phyloP scores from a whole-genome alignment of 2,113 vertebrate genomes.

The Oryzias melastigma region DNA sequence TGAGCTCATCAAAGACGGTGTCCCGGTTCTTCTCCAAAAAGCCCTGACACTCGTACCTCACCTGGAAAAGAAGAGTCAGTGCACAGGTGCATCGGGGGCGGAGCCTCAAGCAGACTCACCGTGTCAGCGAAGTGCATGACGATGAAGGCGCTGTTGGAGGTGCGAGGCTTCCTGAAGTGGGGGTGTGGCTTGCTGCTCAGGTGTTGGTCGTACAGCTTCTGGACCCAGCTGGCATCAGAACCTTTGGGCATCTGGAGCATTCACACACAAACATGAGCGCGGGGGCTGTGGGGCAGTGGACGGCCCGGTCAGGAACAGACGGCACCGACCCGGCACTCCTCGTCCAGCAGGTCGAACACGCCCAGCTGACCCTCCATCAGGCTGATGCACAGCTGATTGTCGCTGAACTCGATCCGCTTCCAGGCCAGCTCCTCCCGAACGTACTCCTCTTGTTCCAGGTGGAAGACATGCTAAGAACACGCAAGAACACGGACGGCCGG shows the following conservation, averaged over 20 bases:
- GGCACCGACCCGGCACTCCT: conserved; percentile 77
- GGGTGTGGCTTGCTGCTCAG: conserved; percentile 60
- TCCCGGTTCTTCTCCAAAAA: conserved; percentile 83
- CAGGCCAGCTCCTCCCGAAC: conserved; percentile 79
- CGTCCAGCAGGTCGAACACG: conserved; percentile 81
- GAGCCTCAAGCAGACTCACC: conserved; percentile 48
- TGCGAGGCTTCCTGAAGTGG: conserved; percentile 78
- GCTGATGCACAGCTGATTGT: conserved; percentile 79
- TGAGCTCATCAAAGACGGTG: conserved; percentile 77
- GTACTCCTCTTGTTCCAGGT: conserved; percentile 83
- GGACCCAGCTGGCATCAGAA: conserved; percentile 79
- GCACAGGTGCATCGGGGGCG: no score
- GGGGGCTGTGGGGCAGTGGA: not conserved
- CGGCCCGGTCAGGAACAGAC: not conserved
- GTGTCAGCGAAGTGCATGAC: conserved; percentile 81
- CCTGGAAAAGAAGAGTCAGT: conserved; percentile 54
- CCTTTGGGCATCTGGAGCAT: conserved; percentile 81
- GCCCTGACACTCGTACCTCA: conserved; percentile 78
- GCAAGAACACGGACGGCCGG: not conserved
- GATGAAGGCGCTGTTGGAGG: conserved; percentile 74
- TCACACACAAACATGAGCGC: not conserved
- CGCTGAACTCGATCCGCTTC: conserved; percentile 78
- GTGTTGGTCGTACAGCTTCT: conserved; percentile 79
- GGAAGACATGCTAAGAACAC: conserved; percentile 77
- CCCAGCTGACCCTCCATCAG: conserved; percentile 78